These are phyloP conservation scores for Lucinisca nassula DNA, from an alignment of 2,888 invertebrate genomes.

Conservation along the genomic window DNA sequence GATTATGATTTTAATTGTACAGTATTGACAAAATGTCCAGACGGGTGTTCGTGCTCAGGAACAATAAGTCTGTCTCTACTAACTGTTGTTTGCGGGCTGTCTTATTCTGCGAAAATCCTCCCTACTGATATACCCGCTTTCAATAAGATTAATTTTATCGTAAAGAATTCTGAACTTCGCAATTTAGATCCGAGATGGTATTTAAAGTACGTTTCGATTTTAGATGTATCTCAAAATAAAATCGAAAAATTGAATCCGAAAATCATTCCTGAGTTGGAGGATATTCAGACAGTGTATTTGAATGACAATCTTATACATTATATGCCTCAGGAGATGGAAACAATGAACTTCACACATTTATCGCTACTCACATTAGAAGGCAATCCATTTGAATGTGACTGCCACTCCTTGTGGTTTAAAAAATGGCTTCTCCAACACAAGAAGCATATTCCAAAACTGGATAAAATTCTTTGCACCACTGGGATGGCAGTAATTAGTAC, in stretches of 20 bases:
- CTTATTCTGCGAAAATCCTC: background rate
- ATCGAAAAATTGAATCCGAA: slow-evolving; percentile 34
- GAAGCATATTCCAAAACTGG: slow-evolving; percentile 14
- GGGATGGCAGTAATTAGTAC: slow-evolving; percentile 27
- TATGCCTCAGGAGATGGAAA: slow-evolving; percentile 53
- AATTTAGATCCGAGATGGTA: slow-evolving; percentile 38
- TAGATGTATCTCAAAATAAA: slow-evolving; percentile 53
- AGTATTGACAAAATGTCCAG: slow-evolving; percentile 28
- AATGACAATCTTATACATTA: slow-evolving; percentile 54
- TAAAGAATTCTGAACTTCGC: slow-evolving; percentile 48
- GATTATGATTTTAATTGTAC: slow-evolving; percentile 46
- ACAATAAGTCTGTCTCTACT: slow-evolving; percentile 23
- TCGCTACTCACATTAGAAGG: slow-evolving; percentile 34
- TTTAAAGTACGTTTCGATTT: slow-evolving; percentile 33
- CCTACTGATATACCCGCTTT: slow-evolving; percentile 15
- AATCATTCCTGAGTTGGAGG: slow-evolving; percentile 34
- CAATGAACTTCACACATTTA: slow-evolving; percentile 27
- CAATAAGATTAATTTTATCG: background rate
- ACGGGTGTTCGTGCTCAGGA: slow-evolving; percentile 23
- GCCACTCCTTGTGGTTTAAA: slow-evolving; percentile 72
- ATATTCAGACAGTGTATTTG: slow-evolving; percentile 39
- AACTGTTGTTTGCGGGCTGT: slow-evolving; percentile 17
- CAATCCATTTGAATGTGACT: slow-evolving; percentile 75
- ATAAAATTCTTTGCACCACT: slow-evolving; percentile 36
- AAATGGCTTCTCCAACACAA: slow-evolving; percentile 57